Percentiles rank a stretch among this genome's conserved stretches.
phyloP scores from a whole-genome alignment of 1,140 invertebrate genomes.

The Anastrepha obliqua region DNA sequence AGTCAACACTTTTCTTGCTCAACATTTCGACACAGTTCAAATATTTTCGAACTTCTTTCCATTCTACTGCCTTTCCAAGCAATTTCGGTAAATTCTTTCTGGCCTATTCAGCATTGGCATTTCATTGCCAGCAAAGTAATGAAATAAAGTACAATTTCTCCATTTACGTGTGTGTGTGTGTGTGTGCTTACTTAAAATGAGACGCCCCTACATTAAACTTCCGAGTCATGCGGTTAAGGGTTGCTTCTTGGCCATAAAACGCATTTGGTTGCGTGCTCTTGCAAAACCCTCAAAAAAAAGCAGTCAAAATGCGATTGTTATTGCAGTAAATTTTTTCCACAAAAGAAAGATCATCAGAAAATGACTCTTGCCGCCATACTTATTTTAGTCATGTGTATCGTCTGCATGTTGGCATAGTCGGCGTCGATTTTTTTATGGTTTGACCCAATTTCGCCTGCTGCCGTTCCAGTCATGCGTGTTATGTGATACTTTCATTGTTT shows the following conservation, averaged over 20 bases:
- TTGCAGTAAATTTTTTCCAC: neutral
- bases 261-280: slow-evolving; percentile 32
- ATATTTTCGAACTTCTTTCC: neutral
- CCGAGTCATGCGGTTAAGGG: neutral
- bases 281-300: neutral
- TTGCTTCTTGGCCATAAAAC: neutral
- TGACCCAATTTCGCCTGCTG: slow-evolving; percentile 33
- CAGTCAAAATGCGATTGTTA: neutral
- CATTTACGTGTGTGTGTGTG: neutral
- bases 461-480: slow-evolving; percentile 21
- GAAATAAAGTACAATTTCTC: neutral
- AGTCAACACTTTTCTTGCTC: neutral
- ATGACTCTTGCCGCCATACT: too few species aligned
- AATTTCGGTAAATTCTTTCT: neutral
- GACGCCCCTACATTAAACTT: neutral
- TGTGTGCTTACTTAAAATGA: neutral
- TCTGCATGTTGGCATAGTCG: neutral
- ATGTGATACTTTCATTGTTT: slow-evolving; percentile 35
- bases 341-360: neutral
- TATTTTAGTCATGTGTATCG: neutral
- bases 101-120: neutral
- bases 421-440: slow-evolving; percentile 20
- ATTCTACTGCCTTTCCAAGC: neutral
- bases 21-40: neutral
- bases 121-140: neutral